Conservation (phyloP, 2,113 vertebrate genomes). For the Mormyrus lacerda region DNA sequence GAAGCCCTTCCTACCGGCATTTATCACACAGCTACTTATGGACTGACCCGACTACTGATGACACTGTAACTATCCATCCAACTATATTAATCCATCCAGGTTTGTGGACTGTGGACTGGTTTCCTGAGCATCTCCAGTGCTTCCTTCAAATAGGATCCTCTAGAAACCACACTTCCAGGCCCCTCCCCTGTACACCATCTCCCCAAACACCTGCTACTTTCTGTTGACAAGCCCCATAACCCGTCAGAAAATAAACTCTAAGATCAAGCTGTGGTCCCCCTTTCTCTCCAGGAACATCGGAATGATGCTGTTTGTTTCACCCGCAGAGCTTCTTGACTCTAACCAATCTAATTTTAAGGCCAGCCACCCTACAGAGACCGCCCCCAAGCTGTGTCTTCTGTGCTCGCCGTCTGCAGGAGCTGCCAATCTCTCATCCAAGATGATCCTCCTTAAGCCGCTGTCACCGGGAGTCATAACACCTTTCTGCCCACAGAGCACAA, state of each 20-base stretch:
- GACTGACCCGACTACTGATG: too few relatives aligned
- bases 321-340: not conserved
- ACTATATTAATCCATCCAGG: too few relatives aligned
- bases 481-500: not conserved
- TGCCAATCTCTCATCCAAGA: not conserved
- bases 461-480: not conserved
- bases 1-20: not conserved
- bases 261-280: not conserved
- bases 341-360: not conserved
- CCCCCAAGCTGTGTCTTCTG: not conserved
- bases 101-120: not conserved
- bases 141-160: not conserved
- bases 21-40: too few relatives aligned
- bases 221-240: not conserved
- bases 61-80: too few relatives aligned
- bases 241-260: not conserved
- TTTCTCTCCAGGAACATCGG: not conserved
- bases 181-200: not conserved
- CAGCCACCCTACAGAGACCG: not conserved
- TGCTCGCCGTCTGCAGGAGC: not conserved
- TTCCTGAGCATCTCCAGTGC: not conserved
- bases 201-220: not conserved
- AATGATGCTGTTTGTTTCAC: not conserved
- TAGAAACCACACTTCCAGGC: not conserved
- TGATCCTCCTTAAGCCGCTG: not conserved